Evolutionary conservation across 2,888 invertebrate species (phyloP).

Genomic region (Pteria penguin): DNA sequence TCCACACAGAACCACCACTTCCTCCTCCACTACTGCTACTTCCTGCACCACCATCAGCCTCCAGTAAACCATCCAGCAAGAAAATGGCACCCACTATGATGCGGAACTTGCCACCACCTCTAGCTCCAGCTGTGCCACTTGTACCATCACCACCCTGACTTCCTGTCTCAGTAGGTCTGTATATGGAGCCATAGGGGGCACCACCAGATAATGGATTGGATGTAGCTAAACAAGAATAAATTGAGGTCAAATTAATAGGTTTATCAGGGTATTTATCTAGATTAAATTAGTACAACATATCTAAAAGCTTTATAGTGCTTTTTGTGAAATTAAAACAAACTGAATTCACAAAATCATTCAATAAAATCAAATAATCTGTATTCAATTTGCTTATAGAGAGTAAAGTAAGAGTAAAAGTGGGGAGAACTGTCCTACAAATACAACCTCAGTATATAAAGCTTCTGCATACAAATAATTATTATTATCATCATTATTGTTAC

Average conservation of each 20-base stretch:
- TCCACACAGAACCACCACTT: slow-evolving; percentile 66
- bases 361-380: too few species aligned
- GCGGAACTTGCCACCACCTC: slow-evolving; percentile 61
- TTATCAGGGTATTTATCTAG: not conserved
- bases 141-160: slow-evolving; percentile 55
- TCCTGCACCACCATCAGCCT: slow-evolving; percentile 61
- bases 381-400: too few species aligned
- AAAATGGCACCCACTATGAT: slow-evolving; percentile 62
- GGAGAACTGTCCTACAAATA: too few species aligned
- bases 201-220: slow-evolving; percentile 48
- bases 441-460: too few species aligned
- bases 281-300: too few species aligned
- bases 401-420: too few species aligned
- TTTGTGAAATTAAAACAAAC: too few species aligned
- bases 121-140: slow-evolving; percentile 56
- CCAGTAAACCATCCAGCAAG: slow-evolving; percentile 61
- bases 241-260: too few species aligned
- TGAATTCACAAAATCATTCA: too few species aligned
- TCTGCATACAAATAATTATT: too few species aligned
- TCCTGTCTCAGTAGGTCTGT: slow-evolving; percentile 56
- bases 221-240: slow-evolving; percentile 31
- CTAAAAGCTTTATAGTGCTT: too few species aligned
- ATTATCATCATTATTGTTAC: too few species aligned
- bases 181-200: slow-evolving; percentile 62
- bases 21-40: slow-evolving; percentile 44